Evolutionary conservation across 2,797 vertebrate species (phyloP).

Genomic region (Urocyon cinereoargenteus): DNA sequence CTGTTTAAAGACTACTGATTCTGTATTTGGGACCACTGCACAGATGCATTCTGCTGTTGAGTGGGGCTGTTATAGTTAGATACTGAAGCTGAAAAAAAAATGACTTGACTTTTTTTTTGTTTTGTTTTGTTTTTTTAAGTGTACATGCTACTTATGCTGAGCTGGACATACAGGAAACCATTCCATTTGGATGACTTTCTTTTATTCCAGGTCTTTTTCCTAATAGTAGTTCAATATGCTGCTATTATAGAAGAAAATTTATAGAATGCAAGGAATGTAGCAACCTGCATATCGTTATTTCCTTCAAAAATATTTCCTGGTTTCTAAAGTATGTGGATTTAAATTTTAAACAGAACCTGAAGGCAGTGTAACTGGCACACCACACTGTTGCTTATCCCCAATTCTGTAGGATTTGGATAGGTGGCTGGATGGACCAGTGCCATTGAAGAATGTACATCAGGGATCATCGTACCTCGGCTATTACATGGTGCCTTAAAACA

Average conservation of each 20-base stretch:
- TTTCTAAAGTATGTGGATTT: conserved; percentile 89
- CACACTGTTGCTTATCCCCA: conserved; percentile 90
- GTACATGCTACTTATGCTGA: conserved; percentile 89
- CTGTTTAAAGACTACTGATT: conserved; percentile 91
- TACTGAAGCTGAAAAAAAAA: conserved; percentile 86
- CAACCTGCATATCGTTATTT: conserved; percentile 90
- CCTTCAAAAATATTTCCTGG: conserved; percentile 88
- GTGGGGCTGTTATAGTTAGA: conserved; percentile 86
- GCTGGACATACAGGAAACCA: conserved; percentile 90
- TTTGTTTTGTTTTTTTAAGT: conserved; percentile 82
- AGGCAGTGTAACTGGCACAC: conserved; percentile 93
- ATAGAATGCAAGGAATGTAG: conserved; percentile 93
- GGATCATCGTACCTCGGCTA: conserved; percentile 99
- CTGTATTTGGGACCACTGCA: conserved; percentile 86
- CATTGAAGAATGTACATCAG: conserved; percentile 99
- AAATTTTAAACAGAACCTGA: conserved; percentile 89
- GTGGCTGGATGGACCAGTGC: conserved; percentile 95
- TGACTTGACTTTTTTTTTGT: conserved; percentile 85
- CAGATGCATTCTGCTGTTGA: conserved; percentile 86
- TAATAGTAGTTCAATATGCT: conserved; percentile 91
- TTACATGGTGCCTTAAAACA: conserved; percentile 99
- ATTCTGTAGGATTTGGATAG: conserved; percentile 89
- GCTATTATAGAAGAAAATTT: conserved; percentile 90
- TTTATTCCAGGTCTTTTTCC: conserved; percentile 90
- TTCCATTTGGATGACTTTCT: conserved; percentile 90